Evolutionary conservation across 2,888 invertebrate genomes (phyloP), one percentile per base, ranked within the genome.

Genomic region (Limenitis arthemis): DNA sequence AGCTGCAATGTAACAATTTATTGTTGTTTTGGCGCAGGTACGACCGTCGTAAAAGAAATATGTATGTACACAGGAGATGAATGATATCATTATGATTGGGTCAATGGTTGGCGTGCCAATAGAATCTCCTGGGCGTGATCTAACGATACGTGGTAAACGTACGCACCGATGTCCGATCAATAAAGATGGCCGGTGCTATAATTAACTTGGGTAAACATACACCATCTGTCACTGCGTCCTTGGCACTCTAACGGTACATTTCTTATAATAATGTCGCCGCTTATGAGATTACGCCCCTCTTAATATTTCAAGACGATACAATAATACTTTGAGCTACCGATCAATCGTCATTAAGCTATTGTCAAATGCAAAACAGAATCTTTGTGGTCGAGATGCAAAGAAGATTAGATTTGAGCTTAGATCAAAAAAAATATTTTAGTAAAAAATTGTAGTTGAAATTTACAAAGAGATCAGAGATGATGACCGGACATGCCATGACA

Each of bases 401-500:
- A 50, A 64, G 69, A 73, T 76, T 73, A 73, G 51, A 55, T 58
- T 63, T 66, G 67, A 64, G 64, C 65, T 64, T 68, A 73, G 63
- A 73, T 77, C 72, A 76, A 76, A 74, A 72, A 70, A 68, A 66
- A 71, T 61, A 62, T 54, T 57, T 56, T 65, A 72, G 69, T 67
- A 71, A 70, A 72, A 59, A 56, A 39, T 69, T 67, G 67, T 69
- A 67, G 60, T 60, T 54, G 54, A 51, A 64, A 55, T 56, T 68
- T 72, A 79, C 77, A 75, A 78, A 76, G 73, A 77, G 75, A 76
- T 75, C 73, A 73, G 66, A 73, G 62, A 71, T 74, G 74, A 73
- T 65, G 69, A 76, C 83, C 82, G 82, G 83, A 83, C 81, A 83
- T 82, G 67, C 81, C 80, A 68, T 71, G 72, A 72, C 73, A 78